A percentile compares a stretch with the other conserved stretches of the same genome.
Evolutionary conservation across 2,113 vertebrate genomes (phyloP).

Genomic region (Capricornis sumatraensis): DNA sequence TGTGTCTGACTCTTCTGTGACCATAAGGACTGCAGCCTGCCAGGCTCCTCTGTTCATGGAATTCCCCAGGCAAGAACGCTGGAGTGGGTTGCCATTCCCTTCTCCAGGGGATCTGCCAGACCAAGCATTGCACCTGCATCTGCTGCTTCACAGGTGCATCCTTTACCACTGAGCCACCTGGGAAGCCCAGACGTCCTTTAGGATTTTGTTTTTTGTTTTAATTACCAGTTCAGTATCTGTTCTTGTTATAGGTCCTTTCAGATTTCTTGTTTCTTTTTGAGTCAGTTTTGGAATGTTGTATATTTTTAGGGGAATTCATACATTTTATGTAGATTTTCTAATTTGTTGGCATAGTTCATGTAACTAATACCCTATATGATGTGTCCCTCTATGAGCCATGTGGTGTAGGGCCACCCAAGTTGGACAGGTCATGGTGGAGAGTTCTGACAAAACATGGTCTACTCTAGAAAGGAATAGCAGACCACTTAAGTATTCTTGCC

Average conservation of each 20-base stretch:
- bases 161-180: not conserved
- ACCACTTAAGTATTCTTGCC: not conserved
- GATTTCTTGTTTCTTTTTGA: not conserved
- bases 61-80: not conserved
- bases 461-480: not conserved
- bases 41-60: not conserved
- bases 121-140: not conserved
- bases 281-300: not conserved
- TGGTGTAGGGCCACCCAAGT: rapidly evolving
- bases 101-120: not conserved
- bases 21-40: not conserved
- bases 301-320: not conserved
- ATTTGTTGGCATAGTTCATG: not conserved
- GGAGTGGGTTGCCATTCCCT: not conserved
- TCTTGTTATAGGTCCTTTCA: not conserved
- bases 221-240: not conserved
- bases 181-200: not conserved
- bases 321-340: not conserved
- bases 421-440: not conserved
- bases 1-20: not conserved
- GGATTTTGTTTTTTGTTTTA: not conserved
- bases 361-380: not conserved
- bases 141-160: not conserved
- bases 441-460: not conserved
- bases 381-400: not conserved